Evolutionary conservation across 2,113 vertebrate species (phyloP).

Genomic region (Ophiodon elongatus): DNA sequence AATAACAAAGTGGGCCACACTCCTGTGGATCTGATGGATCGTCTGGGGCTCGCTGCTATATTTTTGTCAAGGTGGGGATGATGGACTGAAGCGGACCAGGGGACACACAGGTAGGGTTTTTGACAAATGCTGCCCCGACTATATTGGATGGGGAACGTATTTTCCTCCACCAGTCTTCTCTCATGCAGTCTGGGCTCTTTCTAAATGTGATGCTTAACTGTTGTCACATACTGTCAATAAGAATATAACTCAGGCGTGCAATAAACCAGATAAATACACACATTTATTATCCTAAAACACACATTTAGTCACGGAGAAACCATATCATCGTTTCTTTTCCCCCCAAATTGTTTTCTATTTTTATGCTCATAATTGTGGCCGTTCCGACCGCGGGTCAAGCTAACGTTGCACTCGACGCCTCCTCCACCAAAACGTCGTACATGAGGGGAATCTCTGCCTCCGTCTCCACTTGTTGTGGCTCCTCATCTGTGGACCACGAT

Average conservation of each 20-base stretch:
- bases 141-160: neutral
- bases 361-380: too few relatives aligned
- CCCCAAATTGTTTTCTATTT: neutral
- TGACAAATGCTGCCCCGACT: neutral
- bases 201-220: neutral
- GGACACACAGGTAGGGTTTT: neutral
- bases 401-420: too few relatives aligned
- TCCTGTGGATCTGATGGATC: constrained; percentile 31
- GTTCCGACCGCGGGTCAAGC: too few relatives aligned
- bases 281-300: neutral
- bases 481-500: neutral
- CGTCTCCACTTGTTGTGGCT: neutral
- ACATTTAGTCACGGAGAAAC: neutral
- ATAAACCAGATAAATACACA: neutral
- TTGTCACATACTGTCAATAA: too few relatives aligned
- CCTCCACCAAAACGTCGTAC: neutral
- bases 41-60: neutral
- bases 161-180: neutral
- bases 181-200: neutral
- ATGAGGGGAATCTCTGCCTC: neutral
- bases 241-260: neutral
- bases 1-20: constrained; percentile 34
- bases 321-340: neutral
- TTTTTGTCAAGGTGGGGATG: neutral
- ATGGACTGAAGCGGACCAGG: neutral